phyloP scores from a whole-genome alignment of 2,797 vertebrate species.

The Ibycter americanus region DNA sequence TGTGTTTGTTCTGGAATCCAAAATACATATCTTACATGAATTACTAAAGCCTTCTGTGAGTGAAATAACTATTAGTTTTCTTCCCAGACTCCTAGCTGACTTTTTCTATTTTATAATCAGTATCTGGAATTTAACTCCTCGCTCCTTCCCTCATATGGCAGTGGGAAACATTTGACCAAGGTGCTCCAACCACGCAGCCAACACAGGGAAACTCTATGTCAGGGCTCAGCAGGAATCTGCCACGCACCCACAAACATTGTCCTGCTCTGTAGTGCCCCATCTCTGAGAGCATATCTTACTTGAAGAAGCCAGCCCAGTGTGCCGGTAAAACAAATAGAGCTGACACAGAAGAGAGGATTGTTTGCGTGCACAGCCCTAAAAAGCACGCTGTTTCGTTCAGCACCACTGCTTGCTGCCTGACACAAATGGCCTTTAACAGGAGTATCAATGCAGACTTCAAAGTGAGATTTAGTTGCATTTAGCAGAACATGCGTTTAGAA shows the following conservation, averaged over 20 bases:
- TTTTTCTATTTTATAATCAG: background rate
- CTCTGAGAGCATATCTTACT: background rate
- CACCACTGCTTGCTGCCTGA: background rate
- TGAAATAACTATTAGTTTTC: constrained; percentile 14
- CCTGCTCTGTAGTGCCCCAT: background rate
- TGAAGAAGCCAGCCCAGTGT: background rate
- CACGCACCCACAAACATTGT: background rate
- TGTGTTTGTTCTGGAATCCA: background rate
- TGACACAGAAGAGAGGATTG: background rate
- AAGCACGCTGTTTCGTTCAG: background rate
- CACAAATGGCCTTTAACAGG: background rate
- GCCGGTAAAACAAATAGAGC: constrained; percentile 6
- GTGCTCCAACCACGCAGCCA: background rate
- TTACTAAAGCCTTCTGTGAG: constrained; percentile 21
- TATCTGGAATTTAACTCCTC: constrained; percentile 17
- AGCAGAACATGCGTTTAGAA: background rate
- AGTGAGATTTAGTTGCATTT: background rate
- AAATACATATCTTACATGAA: background rate
- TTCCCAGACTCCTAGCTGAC: constrained; percentile 7
- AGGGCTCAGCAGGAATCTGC: background rate
- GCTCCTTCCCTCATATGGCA: background rate
- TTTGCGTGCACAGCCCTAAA: background rate
- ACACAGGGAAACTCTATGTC: background rate
- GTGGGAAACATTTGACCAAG: background rate
- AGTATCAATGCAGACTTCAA: background rate